Evolutionary conservation across 1,140 invertebrate genomes (phyloP).

Genomic region (Andrena cerasifolii): DNA sequence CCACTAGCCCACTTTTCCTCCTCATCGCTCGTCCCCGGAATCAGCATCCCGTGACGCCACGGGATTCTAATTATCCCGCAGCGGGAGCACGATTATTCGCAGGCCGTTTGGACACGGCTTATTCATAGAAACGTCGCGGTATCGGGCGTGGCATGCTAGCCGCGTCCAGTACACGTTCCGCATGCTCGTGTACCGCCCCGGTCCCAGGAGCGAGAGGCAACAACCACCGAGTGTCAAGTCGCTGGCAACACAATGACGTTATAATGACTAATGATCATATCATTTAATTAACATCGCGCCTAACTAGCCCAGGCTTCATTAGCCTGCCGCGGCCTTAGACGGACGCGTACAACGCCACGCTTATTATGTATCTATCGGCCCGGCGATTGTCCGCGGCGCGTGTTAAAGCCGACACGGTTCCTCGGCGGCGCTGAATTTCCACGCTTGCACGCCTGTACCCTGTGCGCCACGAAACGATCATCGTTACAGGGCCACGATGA

Average conservation of each 20-base stretch:
- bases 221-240: conserved; percentile 59
- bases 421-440: conserved; percentile 77
- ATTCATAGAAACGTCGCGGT: conserved; percentile 73
- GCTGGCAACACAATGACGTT: conserved; percentile 77
- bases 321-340: conserved; percentile 75
- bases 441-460: conserved; percentile 71
- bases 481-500: conserved; percentile 20
- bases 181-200: conserved; percentile 46
- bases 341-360: conserved; percentile 67
- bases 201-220: conserved; percentile 61
- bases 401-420: conserved; percentile 79
- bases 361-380: conserved; percentile 79
- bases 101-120: conserved; percentile 31
- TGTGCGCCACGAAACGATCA: conserved; percentile 37
- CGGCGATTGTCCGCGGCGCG: conserved; percentile 77
- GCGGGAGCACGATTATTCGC: conserved; percentile 20
- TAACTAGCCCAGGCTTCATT: conserved; percentile 79
- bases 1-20: neutral
- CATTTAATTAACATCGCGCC: conserved; percentile 82
- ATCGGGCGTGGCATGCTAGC: conserved; percentile 68
- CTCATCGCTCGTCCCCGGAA: neutral
- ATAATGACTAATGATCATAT: conserved; percentile 83
- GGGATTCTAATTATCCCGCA: conserved; percentile 24
- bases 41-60: neutral
- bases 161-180: conserved; percentile 70